Evolutionary conservation across 2,113 vertebrate species (phyloP), one percentile per base, ranked within the genome.

Genomic region (Xyliphius kryptos): DNA sequence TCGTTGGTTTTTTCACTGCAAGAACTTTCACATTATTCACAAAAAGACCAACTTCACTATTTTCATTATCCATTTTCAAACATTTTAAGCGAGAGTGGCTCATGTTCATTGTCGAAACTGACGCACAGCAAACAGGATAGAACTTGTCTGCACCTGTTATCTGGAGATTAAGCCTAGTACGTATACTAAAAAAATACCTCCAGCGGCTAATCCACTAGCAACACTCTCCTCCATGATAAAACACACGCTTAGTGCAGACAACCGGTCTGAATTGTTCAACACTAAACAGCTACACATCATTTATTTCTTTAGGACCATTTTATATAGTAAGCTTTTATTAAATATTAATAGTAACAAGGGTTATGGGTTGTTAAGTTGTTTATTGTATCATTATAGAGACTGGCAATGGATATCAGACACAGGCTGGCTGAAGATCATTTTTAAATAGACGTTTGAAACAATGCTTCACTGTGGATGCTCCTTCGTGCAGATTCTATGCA

Each of bases 281-380:
- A n/a, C n/a, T n/a, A n/a, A n/a, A 65, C 51, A 72, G 67, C 72
- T 63, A 61, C 46, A 68, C 46, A 46, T 3, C 38, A 17, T 52
- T 47, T 77, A 63, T n/a, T 60, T 59, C 70, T 65, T 52, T 76
- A 76, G 73, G 76, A 78, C 70, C 75, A 75, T 82, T 83, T 74
- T 84, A 79, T 76, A 78, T 79, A 70, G 73, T 76, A 63, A 43
- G 75, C 80, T 78, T 74, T 66, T 78, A 80, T 80, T 80, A 75
- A 77, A 81, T 84, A 82, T 80, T 86, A 82, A 59, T 48, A 50
- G 47, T 57, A 62, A 66, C 47, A 17, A 32, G 37, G 61, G 61
- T 50, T 68, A 44, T 62, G 69, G 61, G 61, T 62, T 41, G 61
- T 40, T 72, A n/a, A n/a, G n/a, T n/a, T n/a, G n/a, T n/a, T n/a